A percentile compares a stretch with the other conserved stretches of the same genome.
phyloP scores from a whole-genome alignment of 2,888 invertebrate genomes.

The Chironomus riparius region DNA sequence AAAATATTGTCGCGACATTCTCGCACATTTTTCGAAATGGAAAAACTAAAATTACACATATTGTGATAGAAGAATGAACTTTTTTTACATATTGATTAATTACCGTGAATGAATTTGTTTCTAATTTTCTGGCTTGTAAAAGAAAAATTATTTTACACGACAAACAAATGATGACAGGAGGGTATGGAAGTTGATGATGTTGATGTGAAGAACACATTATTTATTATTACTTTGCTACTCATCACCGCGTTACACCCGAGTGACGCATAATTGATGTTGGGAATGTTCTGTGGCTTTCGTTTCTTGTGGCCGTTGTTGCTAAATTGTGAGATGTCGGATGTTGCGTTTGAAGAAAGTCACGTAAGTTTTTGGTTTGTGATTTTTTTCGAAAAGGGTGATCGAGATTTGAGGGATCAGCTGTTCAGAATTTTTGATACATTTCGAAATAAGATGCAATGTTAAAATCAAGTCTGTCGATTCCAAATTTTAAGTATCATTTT shows the following conservation, averaged over 20 bases:
- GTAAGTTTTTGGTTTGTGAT: too few species aligned
- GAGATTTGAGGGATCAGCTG: too few species aligned
- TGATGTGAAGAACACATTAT: not conserved
- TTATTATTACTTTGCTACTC: not conserved
- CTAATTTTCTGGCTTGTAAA: not conserved
- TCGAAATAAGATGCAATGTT: too few species aligned
- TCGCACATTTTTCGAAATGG: not conserved
- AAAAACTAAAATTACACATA: not conserved
- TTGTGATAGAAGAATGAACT: not conserved
- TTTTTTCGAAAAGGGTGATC: too few species aligned
- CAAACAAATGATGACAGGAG: not conserved
- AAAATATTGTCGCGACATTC: slow-evolving; percentile 5
- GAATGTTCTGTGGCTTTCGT: too few species aligned
- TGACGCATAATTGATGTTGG: too few species aligned
- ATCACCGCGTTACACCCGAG: not conserved
- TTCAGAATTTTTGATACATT: too few species aligned
- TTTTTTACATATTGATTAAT: slow-evolving; percentile 15
- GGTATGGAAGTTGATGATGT: not conserved
- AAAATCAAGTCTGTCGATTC: too few species aligned
- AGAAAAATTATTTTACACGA: slow-evolving; percentile 8
- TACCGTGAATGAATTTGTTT: slow-evolving; percentile 14
- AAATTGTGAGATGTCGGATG: too few species aligned
- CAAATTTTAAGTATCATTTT: too few species aligned
- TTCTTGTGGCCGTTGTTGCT: too few species aligned
- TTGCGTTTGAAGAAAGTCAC: too few species aligned